Base-by-base conservation (phyloP, 1,140 invertebrate species). In the Sarcophaga bullata region DNA sequence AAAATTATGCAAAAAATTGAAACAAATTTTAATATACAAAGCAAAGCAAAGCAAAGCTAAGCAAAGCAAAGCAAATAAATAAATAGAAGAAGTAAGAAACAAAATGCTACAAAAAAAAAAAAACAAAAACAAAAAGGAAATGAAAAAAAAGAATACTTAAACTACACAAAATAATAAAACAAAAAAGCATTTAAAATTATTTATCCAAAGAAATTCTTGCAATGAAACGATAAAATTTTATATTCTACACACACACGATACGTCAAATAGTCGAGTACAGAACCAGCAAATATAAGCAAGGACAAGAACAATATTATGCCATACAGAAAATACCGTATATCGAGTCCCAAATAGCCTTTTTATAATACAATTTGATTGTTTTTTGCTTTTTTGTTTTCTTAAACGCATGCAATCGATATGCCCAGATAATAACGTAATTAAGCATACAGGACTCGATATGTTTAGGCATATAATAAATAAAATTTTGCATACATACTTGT, bases 171-270 rank as follows among this genome's bases (percentile, higher is more conserved):
- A 72, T 3, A 19, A 72, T 25, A 73, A 73, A n/a, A n/a, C n/a
- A n/a, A 73, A 25, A 78, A 78, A 17, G 75, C 75, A 78, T 78
- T 78, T 78, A 37, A 37, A 37, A 78, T 52, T 52, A 78, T 52
- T 49, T 78, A 19, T 50, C 75, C 52, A 46, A 49, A 37, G n/a
- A 76, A 13, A 78, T 50, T 50, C 3, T 78, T 50, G 11, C 73
- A 76, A 76, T 9, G 48, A 25, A 78, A 78, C 1, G 19, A 78
- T 78, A 9, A 78, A 19, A 78, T 68, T 50, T 78, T 78, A 48
- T 78, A 78, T 78, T 78, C 75, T 78, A 19, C n/a, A 25, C 19
- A 25, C 19, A 50, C 50, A 78, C n/a, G 25, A 37, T 37, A 37
- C 1, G 25, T 4, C 1, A 37, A 37, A 37, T 37, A 37, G 25